These are phyloP conservation scores for Oostethus manadensis DNA, from an alignment of 2,113 vertebrate species.

Conservation along the genomic window DNA sequence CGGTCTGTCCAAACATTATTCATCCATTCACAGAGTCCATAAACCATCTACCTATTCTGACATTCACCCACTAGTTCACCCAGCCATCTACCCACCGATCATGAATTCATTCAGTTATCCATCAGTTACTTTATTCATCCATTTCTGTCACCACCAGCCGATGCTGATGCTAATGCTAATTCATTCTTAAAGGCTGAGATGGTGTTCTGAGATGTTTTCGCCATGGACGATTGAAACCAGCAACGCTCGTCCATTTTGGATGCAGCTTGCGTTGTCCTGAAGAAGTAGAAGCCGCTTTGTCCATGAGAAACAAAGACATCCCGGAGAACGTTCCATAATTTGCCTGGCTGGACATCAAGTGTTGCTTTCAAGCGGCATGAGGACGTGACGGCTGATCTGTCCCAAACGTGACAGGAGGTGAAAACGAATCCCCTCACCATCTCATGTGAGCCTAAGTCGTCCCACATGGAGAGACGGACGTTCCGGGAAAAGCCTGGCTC, in stretches of 20 bases:
- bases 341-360: not conserved
- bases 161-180: no score
- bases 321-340: conserved; percentile 32
- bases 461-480: conserved; percentile 38
- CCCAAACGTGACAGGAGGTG: conserved; percentile 45
- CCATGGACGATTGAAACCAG: not conserved
- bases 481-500: conserved; percentile 34
- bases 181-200: not conserved
- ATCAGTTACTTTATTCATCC: no score
- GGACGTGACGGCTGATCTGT: conserved; percentile 43
- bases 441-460: conserved; percentile 44
- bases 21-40: no score
- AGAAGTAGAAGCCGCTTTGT: not conserved
- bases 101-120: no score
- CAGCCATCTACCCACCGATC: not conserved
- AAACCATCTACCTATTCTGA: no score
- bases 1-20: no score
- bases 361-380: conserved; percentile 38
- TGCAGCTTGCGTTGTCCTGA: not conserved
- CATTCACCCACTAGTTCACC: not conserved
- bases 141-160: no score
- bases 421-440: conserved; percentile 40
- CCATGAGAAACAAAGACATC: conserved; percentile 5
- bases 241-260: not conserved
- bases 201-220: not conserved